Evolutionary conservation across 2,888 invertebrate genomes (phyloP), one percentile per base, ranked within the genome.

Genomic region (Drosophila kambysellisi): DNA sequence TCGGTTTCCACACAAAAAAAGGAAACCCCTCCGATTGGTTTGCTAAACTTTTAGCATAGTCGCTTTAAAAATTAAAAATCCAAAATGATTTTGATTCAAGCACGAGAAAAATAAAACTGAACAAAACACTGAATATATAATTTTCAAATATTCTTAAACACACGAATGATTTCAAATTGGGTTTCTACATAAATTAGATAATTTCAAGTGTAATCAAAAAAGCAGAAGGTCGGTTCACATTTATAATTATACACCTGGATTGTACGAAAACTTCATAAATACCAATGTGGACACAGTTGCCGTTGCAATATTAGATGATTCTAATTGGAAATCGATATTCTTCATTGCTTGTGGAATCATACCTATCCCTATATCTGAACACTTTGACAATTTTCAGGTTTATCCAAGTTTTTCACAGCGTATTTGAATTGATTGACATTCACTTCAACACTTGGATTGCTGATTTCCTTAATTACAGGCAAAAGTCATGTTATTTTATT

Each of bases 321-420:
- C 20, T 12, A 35, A 15, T 35, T 37, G 5, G 35, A 15, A 32
- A 15, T 70, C 25, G 25, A 25, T 25, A 25, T 25, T 25, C 25
- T 25, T 84, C 9, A n/a, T n/a, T n/a, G n/a, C n/a, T n/a, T n/a
- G n/a, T n/a, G n/a, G n/a, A n/a, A n/a, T n/a, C n/a, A 71, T 79
- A 29, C 79, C 82, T 51, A 81, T 82, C 39, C 70, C 67, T 11
- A 29, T 29, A 53, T 29, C 25, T 37, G 6, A 54, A 54, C 25
- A 25, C 9, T 17, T 37, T 17, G 12, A 1, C 15, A 48, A 48
- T 7, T 65, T 15, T 59, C 11, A 50, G 54, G 33, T 61, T 50
- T 61, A 41, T 62, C 56, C 25, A 56, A 67, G 30, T 51, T 62
- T 39, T 60, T 25, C 29, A 65, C 15, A 15, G 29, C 33, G 20